phyloP scores from a whole-genome alignment of 1,140 invertebrate genomes.

The Theocolax elegans region DNA sequence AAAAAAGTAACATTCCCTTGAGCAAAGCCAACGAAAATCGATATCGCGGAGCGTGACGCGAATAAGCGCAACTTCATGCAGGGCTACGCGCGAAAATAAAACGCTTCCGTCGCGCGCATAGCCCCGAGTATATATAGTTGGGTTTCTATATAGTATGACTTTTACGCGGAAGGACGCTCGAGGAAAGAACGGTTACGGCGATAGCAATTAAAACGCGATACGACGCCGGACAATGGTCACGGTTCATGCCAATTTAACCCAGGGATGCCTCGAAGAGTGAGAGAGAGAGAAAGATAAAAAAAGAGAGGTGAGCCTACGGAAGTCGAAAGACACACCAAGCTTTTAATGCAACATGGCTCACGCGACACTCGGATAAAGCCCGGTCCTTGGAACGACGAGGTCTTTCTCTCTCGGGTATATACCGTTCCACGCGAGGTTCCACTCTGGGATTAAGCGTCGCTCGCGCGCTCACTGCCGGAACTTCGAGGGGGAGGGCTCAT shows the following conservation, averaged over 20 bases:
- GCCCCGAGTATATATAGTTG: too few species aligned
- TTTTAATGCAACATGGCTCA: too few species aligned
- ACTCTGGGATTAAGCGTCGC: too few species aligned
- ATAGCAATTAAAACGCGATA: constrained; percentile 62
- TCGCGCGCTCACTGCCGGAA: constrained; percentile 25
- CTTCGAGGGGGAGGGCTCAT: background rate
- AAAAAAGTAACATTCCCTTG: background rate
- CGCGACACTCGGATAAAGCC: constrained; percentile 19
- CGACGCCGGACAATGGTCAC: constrained; percentile 63
- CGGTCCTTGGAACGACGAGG: too few species aligned
- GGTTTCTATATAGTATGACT: constrained; percentile 31
- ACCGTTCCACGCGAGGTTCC: constrained; percentile 17
- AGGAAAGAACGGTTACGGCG: background rate
- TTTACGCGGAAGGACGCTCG: background rate
- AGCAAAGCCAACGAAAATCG: background rate
- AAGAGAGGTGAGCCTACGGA: too few species aligned
- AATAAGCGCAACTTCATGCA: background rate
- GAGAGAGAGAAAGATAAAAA: background rate
- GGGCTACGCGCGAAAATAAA: background rate
- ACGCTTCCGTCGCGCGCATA: too few species aligned
- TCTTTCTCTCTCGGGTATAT: too few species aligned
- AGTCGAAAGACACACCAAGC: too few species aligned
- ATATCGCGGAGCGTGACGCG: background rate
- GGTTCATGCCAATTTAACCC: constrained; percentile 66
- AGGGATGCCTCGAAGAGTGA: too few species aligned